A percentile compares a stretch with the other conserved stretches of the same genome.
phyloP scores from a whole-genome alignment of 2,797 vertebrate genomes.

The Tokudaia tokunoshimensis region DNA sequence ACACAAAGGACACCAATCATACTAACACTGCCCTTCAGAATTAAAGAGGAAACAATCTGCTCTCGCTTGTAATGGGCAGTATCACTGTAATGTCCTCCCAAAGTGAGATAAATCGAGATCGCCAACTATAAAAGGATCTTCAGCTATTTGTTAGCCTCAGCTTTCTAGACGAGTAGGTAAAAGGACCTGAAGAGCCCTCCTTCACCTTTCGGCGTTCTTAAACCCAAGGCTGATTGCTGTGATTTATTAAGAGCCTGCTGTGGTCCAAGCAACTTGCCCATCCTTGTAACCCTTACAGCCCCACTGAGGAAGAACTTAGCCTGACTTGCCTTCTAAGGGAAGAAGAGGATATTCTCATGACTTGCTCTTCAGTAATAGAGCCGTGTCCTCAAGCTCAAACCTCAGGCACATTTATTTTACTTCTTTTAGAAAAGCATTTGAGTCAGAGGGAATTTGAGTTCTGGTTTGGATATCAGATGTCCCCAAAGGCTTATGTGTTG shows the following conservation, averaged over 20 bases:
- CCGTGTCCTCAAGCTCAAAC: not conserved
- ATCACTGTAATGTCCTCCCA: not conserved
- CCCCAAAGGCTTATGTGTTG: not conserved
- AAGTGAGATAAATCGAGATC: constrained; percentile 15
- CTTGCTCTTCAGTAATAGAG: not conserved
- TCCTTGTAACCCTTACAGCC: not conserved
- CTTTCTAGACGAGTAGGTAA: not conserved
- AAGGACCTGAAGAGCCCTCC: not conserved
- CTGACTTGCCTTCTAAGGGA: rapidly evolving
- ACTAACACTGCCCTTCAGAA: constrained; percentile 40
- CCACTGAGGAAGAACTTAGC: not conserved
- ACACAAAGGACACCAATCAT: constrained; percentile 58
- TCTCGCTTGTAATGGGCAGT: constrained; percentile 44
- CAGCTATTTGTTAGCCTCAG: not conserved
- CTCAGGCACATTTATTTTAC: not conserved
- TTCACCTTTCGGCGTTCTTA: not conserved
- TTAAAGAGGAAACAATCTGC: constrained; percentile 41
- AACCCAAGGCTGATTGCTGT: not conserved
- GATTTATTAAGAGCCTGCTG: not conserved
- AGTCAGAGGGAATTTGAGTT: not conserved
- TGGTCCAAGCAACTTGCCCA: not conserved
- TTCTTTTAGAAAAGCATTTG: not conserved
- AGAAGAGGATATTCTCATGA: not conserved
- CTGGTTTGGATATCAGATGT: not conserved
- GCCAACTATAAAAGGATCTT: constrained; percentile 14